Evolutionary conservation across 2,113 vertebrate species (phyloP).

Genomic region (Peromyscus maniculatus): DNA sequence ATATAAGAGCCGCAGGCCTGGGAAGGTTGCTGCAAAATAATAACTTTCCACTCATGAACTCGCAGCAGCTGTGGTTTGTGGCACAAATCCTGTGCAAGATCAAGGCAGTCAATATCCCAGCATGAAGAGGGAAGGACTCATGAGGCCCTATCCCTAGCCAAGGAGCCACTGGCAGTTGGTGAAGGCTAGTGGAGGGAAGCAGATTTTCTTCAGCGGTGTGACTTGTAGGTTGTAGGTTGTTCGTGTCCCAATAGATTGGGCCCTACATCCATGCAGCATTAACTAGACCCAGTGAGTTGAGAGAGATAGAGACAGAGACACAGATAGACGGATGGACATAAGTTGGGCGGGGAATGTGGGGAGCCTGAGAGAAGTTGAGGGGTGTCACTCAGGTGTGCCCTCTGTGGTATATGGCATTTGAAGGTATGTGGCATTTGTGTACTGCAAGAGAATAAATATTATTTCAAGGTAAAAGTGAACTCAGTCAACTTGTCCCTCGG

Average conservation of each 20-base stretch:
- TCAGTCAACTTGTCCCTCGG: background rate
- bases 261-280: background rate
- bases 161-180: too few species aligned
- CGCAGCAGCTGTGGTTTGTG: background rate
- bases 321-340: background rate
- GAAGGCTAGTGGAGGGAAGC: background rate
- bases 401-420: too few species aligned
- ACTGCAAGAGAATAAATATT: background rate
- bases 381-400: background rate
- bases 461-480: too few species aligned
- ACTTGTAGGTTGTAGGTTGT: too few species aligned
- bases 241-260: background rate
- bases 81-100: too few species aligned
- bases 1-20: too few species aligned
- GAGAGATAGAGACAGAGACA: background rate
- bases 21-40: background rate
- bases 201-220: background rate
- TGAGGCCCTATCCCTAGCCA: background rate
- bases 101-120: background rate
- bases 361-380: background rate
- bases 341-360: too few species aligned
- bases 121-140: background rate
- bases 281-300: background rate
- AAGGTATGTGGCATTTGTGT: too few species aligned
- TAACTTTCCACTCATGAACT: background rate